Conservation (phyloP, 2,888 invertebrate species). For the Opisthograptis luteolata region DNA sequence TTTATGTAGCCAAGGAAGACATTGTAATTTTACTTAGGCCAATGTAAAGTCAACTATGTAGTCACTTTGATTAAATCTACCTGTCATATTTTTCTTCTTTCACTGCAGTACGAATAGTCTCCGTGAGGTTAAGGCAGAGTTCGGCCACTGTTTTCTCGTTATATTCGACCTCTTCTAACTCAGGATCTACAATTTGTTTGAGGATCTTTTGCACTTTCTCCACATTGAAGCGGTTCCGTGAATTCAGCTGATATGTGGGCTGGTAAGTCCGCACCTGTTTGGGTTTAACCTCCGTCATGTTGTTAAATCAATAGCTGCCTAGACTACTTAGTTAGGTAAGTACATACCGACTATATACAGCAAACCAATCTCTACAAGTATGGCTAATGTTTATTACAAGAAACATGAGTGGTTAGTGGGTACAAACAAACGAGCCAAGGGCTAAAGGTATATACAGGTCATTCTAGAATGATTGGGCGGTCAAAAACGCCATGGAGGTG, state of each 20-base stretch:
- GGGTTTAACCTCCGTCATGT: slow-evolving; percentile 55
- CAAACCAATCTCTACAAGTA: not conserved
- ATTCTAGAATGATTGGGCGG: too few species aligned
- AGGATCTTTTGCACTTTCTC: slow-evolving; percentile 86
- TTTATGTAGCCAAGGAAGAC: too few species aligned
- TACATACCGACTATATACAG: not conserved
- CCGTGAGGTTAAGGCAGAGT: slow-evolving; percentile 83
- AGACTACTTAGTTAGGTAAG: too few species aligned
- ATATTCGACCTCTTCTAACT: slow-evolving; percentile 85
- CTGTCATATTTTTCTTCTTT: slow-evolving; percentile 88
- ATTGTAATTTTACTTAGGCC: not conserved
- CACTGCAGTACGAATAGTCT: slow-evolving; percentile 84
- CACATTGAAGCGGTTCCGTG: slow-evolving; percentile 85
- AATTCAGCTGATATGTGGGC: slow-evolving; percentile 87
- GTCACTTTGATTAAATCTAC: slow-evolving; percentile 49
- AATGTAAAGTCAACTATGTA: too few species aligned
- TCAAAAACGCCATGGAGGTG: too few species aligned
- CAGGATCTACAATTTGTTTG: slow-evolving; percentile 82
- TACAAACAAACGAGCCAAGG: too few species aligned
- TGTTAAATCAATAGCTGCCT: slow-evolving; percentile 66
- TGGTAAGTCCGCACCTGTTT: slow-evolving; percentile 81
- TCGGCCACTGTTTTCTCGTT: slow-evolving; percentile 85
- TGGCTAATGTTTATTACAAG: not conserved
- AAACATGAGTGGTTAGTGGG: too few species aligned
- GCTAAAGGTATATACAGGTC: too few species aligned